Evolutionary conservation across 2,797 vertebrate genomes (phyloP).

Genomic region (Lepilemur ruficaudatus): DNA sequence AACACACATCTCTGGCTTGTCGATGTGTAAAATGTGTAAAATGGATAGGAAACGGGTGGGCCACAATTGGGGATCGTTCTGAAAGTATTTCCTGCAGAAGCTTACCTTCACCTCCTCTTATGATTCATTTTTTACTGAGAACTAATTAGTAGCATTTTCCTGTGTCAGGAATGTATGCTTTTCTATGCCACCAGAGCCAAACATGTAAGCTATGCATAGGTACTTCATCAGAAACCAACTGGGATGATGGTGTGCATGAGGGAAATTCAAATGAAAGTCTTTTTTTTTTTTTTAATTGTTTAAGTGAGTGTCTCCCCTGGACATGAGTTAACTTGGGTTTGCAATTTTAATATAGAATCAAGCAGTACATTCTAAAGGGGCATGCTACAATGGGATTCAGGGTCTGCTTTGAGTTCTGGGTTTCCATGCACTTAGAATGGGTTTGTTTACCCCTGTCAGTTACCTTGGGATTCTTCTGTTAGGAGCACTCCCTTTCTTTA

Average conservation of each 20-base stretch:
- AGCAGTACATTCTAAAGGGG: not conserved
- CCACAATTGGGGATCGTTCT: not conserved
- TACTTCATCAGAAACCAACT: not conserved
- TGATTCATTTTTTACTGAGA: not conserved
- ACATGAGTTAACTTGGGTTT: not conserved
- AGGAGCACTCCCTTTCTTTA: not conserved
- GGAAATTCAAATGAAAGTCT: not conserved
- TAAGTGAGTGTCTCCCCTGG: not conserved
- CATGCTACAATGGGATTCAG: not conserved
- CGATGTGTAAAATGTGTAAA: no score
- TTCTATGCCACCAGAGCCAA: not conserved
- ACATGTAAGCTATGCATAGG: not conserved
- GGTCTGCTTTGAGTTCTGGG: not conserved
- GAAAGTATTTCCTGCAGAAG: not conserved
- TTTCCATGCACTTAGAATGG: not conserved
- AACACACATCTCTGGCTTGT: not conserved
- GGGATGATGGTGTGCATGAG: not conserved
- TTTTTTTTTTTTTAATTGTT: not conserved
- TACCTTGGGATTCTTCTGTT: not conserved
- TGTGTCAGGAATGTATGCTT: not conserved
- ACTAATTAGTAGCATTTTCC: not conserved
- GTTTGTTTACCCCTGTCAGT: not conserved
- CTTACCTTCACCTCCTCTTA: not conserved
- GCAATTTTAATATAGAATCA: not conserved
- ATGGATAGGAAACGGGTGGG: not conserved